Percentiles rank a stretch among this genome's conserved stretches.
phyloP scores from a whole-genome alignment of 2,888 invertebrate species.

The Chaitophorus viminalis region DNA sequence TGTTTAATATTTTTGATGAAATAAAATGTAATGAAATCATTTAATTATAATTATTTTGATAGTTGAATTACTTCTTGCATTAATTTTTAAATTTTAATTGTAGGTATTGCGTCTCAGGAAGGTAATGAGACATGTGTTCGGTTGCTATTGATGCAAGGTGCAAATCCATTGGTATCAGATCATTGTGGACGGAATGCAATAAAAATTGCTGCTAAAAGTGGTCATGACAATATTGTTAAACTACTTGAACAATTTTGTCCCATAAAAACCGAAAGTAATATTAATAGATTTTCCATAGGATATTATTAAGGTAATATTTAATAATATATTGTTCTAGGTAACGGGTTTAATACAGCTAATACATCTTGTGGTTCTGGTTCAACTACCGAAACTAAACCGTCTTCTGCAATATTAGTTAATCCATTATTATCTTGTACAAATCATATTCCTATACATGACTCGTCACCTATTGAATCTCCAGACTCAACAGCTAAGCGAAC shows the following conservation, averaged over 20 bases:
- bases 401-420: constrained; percentile 72
- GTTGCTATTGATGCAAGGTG: constrained; percentile 83
- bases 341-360: constrained; percentile 66
- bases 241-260: constrained; percentile 74
- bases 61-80: neutral
- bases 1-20: neutral
- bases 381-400: constrained; percentile 74
- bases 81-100: constrained; percentile 62
- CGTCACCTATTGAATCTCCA: constrained; percentile 68
- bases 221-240: constrained; percentile 85
- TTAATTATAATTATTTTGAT: neutral
- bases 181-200: constrained; percentile 87
- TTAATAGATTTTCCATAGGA: neutral
- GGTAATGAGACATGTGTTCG: constrained; percentile 93
- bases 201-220: constrained; percentile 90
- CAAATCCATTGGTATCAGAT: constrained; percentile 86
- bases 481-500: constrained; percentile 65
- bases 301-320: neutral
- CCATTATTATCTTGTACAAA: constrained; percentile 21
- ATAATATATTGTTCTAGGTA: constrained; percentile 6
- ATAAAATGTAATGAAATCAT: neutral
- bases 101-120: constrained; percentile 94
- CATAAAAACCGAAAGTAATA: constrained; percentile 39
- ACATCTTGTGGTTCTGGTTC: constrained; percentile 68
- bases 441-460: constrained; percentile 55